These are phyloP conservation scores for Mormyrus proboscirostris DNA, from an alignment of 2,797 vertebrate genomes.

Conservation along the genomic window DNA sequence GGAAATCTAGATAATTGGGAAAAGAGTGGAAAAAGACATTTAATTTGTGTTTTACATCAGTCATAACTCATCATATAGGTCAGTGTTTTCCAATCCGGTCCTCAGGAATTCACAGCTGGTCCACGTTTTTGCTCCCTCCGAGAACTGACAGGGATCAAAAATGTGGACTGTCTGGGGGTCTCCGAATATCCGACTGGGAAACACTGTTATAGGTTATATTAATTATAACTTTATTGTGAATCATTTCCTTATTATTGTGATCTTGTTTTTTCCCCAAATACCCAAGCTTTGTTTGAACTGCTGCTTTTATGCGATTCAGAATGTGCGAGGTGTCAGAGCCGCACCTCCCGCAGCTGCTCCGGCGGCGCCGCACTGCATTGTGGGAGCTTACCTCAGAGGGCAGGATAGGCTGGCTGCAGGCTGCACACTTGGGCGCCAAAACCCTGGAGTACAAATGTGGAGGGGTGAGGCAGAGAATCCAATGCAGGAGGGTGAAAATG, in stretches of 20 bases:
- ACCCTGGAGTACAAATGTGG: conserved; percentile 60
- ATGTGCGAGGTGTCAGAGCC: not conserved
- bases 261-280: not conserved
- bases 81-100: not conserved
- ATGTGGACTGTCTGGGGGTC: not conserved
- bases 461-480: conserved; percentile 13
- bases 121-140: not conserved
- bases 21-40: not conserved
- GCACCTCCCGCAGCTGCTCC: not conserved
- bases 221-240: not conserved
- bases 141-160: not conserved
- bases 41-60: not conserved
- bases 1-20: not conserved
- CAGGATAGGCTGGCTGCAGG: conserved; percentile 85
- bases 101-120: not conserved
- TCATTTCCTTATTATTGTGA: not conserved
- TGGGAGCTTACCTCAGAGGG: conserved; percentile 77
- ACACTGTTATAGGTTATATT: not conserved
- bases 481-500: not conserved
- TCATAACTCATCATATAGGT: not conserved
- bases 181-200: not conserved
- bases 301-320: not conserved
- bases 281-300: not conserved
- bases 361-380: not conserved
- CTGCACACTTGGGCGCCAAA: conserved; percentile 88